These are phyloP conservation scores for Oppia nitens DNA, from an alignment of 1,140 invertebrate species.

Conservation along the genomic window DNA sequence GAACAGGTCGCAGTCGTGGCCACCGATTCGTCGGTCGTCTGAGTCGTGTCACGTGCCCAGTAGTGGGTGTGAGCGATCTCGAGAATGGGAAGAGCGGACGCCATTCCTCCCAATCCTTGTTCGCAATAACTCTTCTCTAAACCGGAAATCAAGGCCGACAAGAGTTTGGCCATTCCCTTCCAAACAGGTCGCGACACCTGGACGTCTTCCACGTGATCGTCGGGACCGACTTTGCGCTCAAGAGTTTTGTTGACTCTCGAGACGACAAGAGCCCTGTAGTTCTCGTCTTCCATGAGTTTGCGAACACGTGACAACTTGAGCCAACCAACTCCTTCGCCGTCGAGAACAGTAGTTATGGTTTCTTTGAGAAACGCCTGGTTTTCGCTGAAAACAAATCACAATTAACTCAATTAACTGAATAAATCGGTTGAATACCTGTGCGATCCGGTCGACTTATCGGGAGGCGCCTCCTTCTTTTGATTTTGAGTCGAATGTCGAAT, in stretches of 20 bases:
- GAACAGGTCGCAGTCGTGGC: constrained; percentile 26
- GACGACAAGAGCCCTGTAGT: constrained; percentile 85
- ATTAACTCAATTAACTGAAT: background rate
- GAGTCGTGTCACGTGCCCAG: constrained; percentile 62
- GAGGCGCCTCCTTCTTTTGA: constrained; percentile 7
- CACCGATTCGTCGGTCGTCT: constrained; percentile 23
- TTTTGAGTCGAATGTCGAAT: constrained; percentile 57
- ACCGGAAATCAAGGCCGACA: constrained; percentile 72
- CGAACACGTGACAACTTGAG: constrained; percentile 81
- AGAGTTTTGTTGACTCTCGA: constrained; percentile 86
- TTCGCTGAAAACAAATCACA: constrained; percentile 30
- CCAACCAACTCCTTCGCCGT: constrained; percentile 94
- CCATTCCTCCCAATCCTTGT: constrained; percentile 89
- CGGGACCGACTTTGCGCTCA: constrained; percentile 78
- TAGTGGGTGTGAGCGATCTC: constrained; percentile 98
- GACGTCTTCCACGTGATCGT: constrained; percentile 94
- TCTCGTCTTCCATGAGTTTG: constrained; percentile 98
- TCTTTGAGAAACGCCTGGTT: constrained; percentile 44
- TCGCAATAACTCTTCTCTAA: constrained; percentile 80
- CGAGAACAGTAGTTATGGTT: constrained; percentile 72
- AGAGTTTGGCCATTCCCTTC: constrained; percentile 88
- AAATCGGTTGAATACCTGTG: too few relatives aligned
- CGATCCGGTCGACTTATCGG: too few relatives aligned
- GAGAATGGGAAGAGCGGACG: constrained; percentile 72
- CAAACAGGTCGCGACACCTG: constrained; percentile 71